A percentile compares a stretch with the other conserved stretches of the same genome.
Conservation (phyloP, 2,888 invertebrate genomes). For the Blastobasis adustella region DNA sequence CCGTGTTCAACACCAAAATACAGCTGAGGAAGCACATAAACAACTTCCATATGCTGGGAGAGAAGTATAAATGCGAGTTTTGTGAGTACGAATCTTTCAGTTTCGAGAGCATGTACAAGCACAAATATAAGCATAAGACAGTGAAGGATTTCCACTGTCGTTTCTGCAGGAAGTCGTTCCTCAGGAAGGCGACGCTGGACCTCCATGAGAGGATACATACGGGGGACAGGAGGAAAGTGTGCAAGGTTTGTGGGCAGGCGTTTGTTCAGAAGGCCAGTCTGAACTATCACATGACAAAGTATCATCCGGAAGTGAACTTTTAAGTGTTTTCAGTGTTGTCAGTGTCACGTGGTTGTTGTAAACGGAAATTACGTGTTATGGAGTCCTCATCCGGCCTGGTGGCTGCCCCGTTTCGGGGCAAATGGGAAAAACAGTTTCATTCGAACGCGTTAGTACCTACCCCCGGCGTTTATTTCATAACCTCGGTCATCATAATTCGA, state of each 20-base stretch:
- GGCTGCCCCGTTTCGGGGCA: too few species aligned
- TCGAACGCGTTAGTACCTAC: too few species aligned
- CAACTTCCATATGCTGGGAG: slow-evolving; percentile 55
- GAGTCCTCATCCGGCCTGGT: neutral
- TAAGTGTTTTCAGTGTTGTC: slow-evolving; percentile 13
- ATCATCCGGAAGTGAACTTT: slow-evolving; percentile 56
- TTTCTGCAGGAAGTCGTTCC: slow-evolving; percentile 58
- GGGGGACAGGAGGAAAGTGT: slow-evolving; percentile 50
- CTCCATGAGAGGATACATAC: slow-evolving; percentile 58
- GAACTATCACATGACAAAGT: slow-evolving; percentile 61
- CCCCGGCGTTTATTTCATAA: too few species aligned
- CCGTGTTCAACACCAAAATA: slow-evolving; percentile 39
- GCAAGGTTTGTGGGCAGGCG: slow-evolving; percentile 49
- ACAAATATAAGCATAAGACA: slow-evolving; percentile 55
- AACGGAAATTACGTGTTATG: too few species aligned
- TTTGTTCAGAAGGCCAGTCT: slow-evolving; percentile 63
- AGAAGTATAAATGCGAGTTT: slow-evolving; percentile 39
- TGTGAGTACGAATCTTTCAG: slow-evolving; percentile 55
- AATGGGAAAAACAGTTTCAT: too few species aligned
- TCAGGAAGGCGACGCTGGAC: slow-evolving; percentile 42
- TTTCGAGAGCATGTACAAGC: slow-evolving; percentile 41
- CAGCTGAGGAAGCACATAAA: slow-evolving; percentile 46
- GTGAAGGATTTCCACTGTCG: slow-evolving; percentile 56
- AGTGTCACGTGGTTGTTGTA: too few species aligned
- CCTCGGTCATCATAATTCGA: too few species aligned